phyloP scores from a whole-genome alignment of 2,888 invertebrate genomes.

The Ctena decussata region DNA sequence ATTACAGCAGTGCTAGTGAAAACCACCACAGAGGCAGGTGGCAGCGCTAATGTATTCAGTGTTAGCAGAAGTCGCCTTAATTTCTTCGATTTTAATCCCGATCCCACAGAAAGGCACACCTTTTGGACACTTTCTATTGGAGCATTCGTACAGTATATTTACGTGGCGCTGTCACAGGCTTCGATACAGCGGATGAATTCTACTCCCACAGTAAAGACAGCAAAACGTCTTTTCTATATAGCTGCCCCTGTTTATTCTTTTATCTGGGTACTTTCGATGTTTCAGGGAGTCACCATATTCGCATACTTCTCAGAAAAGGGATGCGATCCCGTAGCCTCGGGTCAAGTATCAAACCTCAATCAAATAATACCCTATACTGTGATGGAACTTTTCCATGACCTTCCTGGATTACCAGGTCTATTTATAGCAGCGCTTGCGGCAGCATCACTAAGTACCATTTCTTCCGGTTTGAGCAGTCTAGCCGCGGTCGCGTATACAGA shows the following conservation, averaged over 20 bases:
- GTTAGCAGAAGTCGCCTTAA: conserved; percentile 20
- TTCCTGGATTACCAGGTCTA: conserved; percentile 50
- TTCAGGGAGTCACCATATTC: conserved; percentile 41
- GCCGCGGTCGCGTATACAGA: conserved; percentile 51
- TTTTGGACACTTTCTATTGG: conserved; percentile 43
- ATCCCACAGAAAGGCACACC: conserved; percentile 39
- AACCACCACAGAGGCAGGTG: conserved; percentile 16
- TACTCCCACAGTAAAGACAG: conserved; percentile 8
- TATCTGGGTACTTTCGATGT: conserved; percentile 24
- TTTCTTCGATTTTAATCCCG: conserved; percentile 21
- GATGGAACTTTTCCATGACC: conserved; percentile 38
- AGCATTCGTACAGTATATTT: conserved; percentile 17
- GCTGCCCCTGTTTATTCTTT: conserved; percentile 24
- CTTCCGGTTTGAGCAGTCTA: conserved; percentile 49
- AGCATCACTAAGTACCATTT: conserved; percentile 53
- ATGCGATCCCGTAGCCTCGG: conserved; percentile 51
- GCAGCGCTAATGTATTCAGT: not conserved
- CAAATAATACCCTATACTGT: conserved; percentile 46
- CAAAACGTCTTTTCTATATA: conserved; percentile 25
- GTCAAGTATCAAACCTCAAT: conserved; percentile 36
- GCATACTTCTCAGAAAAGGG: conserved; percentile 35
- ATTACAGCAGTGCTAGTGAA: conserved; percentile 36
- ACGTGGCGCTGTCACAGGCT: conserved; percentile 30
- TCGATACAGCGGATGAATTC: conserved; percentile 41
- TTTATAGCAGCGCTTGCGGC: conserved; percentile 49